Evolutionary conservation across 30 jellyfish, hydroid and myxozoan species (phyloP), one percentile per base, ranked within the genome.

Genomic region (Aurelia coerulea): DNA sequence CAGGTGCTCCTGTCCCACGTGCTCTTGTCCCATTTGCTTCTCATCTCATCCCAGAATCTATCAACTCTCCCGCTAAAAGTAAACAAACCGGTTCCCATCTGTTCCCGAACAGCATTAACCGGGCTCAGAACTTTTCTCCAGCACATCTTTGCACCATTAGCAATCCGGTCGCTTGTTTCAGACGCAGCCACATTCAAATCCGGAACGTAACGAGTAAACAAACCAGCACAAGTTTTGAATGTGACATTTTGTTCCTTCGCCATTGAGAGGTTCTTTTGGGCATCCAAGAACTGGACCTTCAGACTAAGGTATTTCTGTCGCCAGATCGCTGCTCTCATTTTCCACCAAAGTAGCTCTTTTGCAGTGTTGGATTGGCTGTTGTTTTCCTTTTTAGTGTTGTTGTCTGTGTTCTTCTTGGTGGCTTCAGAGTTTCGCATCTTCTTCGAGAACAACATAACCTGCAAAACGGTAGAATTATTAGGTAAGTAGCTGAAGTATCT

Each of bases 311-410:
- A 84, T n/a, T 73, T 84, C 67, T 42, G 86, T 4, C 93, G 83
- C 93, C 93, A 84, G 1, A 84, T 73, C 17, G 93, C 77, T 3
- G 93, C 65, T 16, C 93, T 71, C 88, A 74, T 84, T 33, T 73
- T 84, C 93, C 93, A 84, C 93, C 93, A 84, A 1, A 84, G 72
- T 50, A 84, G 58, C 58, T 84, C 93, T 37, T 73, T 84, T 54
- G 65, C 68, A 29, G 18, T 41, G 58, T 62, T 68, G 13, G 83
- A 32, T n/a, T 49, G 82, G 75, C 52, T 80, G 11, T 16, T 12
- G 10, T 80, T 23, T 32, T 15, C 33, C 41, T 10, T 18, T 59
- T 7, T 59, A 9, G 23, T 4, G 9, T 34, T 39, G 34, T 23
- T 49, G 74, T 18, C 35, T 15, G 83, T 10, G 17, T 41, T 10